Base-by-base conservation (phyloP, 2,113 vertebrate species). In the Tichodroma muraria region DNA sequence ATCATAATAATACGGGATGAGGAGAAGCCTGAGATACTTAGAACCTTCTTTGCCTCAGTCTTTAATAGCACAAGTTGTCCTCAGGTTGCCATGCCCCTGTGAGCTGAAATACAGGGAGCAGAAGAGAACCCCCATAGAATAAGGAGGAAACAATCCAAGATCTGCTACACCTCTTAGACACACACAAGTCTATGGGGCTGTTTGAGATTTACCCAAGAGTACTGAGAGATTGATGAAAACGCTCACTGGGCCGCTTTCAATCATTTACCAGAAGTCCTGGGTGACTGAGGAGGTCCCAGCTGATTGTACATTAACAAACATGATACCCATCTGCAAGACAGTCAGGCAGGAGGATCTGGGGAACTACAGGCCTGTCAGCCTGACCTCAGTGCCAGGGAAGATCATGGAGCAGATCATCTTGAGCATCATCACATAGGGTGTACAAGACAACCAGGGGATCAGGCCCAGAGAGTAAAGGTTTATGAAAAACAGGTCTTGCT, bases 61-160 rank as follows among this genome's bases (percentile, higher is more conserved):
- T 61, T 38, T 53, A 78, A 28, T 3, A 78, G 23, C 28, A 28
- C 19, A 59, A 45, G 7, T 33, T 18, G 9, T 44, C 63, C 23
- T 52, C 38, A 45, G 18, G 10, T 15, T 86, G 27, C 15, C 45
- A 47, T 53, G 15, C 23, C 15, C 10, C 0, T 0, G 19, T 38
- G 18, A 86, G 15, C 38, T 60, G 12, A 22, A 69, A 77, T 59
- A 10, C 14, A 12, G 8, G 14, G 18, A 52, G 6, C 1, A 85
- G 31, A 68, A 76, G 21, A 31, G 27, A 50, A 44, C 8, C 2
- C 3, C 25, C 27, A 68, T 5, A 37, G 47, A 59, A 50, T 17
- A 52, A 37, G 4, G 10, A 77, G 15, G 27, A 68, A 52, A 31
- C 21, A 56, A 33, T 28, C 6, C 0, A 0, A 72, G 38, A 15